phyloP scores from a whole-genome alignment of 1,140 invertebrate genomes.

The Drosophila sechellia region DNA sequence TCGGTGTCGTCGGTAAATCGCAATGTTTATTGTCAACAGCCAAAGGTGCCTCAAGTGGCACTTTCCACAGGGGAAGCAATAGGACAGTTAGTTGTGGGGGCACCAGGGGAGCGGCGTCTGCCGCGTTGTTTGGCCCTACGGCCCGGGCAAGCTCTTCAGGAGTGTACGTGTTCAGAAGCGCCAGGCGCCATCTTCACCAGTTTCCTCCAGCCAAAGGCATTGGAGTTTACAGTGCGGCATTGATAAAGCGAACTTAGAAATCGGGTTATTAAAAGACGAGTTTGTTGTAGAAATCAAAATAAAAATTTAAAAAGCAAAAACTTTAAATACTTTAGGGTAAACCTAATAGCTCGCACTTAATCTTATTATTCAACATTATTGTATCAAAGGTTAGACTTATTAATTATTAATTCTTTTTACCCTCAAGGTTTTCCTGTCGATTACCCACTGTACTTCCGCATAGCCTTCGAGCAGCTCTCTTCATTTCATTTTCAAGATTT shows the following conservation, averaged over 20 bases:
- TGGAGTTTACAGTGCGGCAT: conserved; percentile 13
- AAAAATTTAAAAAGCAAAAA: too few species aligned
- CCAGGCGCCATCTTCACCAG: conserved; percentile 41
- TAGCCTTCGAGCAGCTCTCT: conserved; percentile 26
- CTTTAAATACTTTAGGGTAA: too few species aligned
- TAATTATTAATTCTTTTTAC: neutral
- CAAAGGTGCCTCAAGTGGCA: conserved; percentile 73
- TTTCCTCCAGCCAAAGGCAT: neutral
- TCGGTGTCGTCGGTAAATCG: conserved; percentile 52
- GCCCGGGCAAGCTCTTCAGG: conserved; percentile 36
- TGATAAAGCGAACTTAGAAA: neutral
- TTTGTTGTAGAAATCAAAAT: too few species aligned
- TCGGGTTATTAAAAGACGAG: too few species aligned
- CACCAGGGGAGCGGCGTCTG: conserved; percentile 13
- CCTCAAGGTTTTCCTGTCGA: neutral
- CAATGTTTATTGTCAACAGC: conserved; percentile 81
- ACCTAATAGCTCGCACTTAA: neutral
- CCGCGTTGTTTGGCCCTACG: conserved; percentile 34
- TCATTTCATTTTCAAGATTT: conserved; percentile 52
- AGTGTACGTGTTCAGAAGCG: conserved; percentile 26
- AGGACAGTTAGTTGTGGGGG: neutral
- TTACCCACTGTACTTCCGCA: conserved; percentile 31
- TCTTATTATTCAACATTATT: too few species aligned
- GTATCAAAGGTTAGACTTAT: neutral
- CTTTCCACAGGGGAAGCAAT: conserved; percentile 35